Conservation (phyloP, 2,113 vertebrate species). For the Cheilinus undulatus region DNA sequence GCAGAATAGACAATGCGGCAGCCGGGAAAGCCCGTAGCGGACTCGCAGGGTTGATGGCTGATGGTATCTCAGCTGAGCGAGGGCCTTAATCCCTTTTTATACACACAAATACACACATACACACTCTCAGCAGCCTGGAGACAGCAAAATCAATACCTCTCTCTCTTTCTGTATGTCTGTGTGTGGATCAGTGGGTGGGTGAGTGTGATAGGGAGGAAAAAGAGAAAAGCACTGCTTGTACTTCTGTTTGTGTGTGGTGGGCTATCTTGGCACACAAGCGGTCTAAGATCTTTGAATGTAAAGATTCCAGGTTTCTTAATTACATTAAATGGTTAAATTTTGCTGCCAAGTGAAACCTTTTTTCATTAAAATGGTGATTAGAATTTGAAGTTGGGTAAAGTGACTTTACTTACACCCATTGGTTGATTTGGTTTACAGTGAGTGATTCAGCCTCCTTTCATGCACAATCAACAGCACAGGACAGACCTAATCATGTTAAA, state of each 20-base stretch:
- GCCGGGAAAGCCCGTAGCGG: slow-evolving; percentile 95
- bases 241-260: slow-evolving; percentile 3
- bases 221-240: slow-evolving; percentile 44
- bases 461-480: no score
- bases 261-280: not conserved
- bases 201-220: slow-evolving; percentile 74
- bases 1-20: slow-evolving; percentile 99
- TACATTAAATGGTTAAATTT: no score
- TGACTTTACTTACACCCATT: no score
- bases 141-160: slow-evolving; percentile 87
- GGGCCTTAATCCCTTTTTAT: slow-evolving; percentile 94
- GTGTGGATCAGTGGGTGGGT: slow-evolving; percentile 74
- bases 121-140: slow-evolving; percentile 64
- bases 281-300: slow-evolving; percentile 28
- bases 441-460: no score
- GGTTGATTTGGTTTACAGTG: no score
- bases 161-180: slow-evolving; percentile 47
- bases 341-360: no score
- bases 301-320: slow-evolving; percentile 5
- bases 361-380: no score
- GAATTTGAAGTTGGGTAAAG: no score
- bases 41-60: slow-evolving; percentile 91
- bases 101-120: slow-evolving; percentile 43
- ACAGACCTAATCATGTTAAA: no score
- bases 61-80: slow-evolving; percentile 96